Conservation (phyloP, 2,113 vertebrate species). For the Clinocottus analis region DNA sequence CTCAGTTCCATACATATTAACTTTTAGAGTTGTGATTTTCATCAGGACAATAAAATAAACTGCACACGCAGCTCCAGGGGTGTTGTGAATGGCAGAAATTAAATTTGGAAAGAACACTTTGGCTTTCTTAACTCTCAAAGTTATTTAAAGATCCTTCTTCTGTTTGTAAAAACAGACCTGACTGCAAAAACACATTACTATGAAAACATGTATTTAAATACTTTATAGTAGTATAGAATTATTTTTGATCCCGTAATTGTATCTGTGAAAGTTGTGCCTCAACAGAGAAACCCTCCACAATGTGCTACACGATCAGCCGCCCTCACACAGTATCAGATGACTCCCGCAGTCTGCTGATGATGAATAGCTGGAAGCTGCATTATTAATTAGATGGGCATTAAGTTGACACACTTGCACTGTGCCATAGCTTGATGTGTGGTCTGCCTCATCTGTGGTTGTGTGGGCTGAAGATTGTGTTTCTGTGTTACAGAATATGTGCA, state of each 20-base stretch:
- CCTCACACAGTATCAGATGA: conserved; percentile 16
- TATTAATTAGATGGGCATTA: conserved; percentile 60
- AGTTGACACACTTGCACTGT: conserved; percentile 43
- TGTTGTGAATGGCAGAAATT: background rate
- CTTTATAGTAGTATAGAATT: background rate
- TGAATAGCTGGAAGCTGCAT: conserved; percentile 58
- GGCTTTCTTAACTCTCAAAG: conserved; percentile 1
- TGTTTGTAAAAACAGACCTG: background rate
- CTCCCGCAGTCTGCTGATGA: conserved; percentile 46
- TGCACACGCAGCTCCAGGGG: background rate
- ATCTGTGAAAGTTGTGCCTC: conserved; percentile 3
- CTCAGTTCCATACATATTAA: background rate
- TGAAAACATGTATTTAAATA: background rate
- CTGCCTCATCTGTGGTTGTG: conserved; percentile 39
- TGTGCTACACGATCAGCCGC: conserved; percentile 14
- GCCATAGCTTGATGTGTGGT: conserved; percentile 51
- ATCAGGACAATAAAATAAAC: background rate
- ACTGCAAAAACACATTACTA: background rate
- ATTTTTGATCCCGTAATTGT: background rate
- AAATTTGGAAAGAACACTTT: background rate
- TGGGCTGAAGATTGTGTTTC: conserved; percentile 47
- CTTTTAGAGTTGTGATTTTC: background rate
- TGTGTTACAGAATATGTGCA: conserved; percentile 30
- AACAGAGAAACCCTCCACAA: conserved; percentile 6
- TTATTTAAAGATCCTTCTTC: background rate